Evolutionary conservation across 2,797 vertebrate genomes (phyloP), one percentile per base, ranked within the genome.

Genomic region (Lepus oiostolus): DNA sequence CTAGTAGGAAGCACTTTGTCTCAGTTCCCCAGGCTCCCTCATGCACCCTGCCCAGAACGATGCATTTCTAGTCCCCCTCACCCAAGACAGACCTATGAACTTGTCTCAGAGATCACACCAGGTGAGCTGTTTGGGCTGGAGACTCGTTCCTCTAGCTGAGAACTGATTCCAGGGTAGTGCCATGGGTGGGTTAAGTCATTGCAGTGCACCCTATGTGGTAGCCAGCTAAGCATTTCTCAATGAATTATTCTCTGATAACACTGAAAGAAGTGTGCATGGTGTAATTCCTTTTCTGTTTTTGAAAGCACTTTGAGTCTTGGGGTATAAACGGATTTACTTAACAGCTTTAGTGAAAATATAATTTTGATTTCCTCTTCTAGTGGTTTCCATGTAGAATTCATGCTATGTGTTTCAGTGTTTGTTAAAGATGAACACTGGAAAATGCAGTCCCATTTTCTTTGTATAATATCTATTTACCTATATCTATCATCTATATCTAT

Each of bases 281-380:
- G 6, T 62, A 54, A 47, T 80, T 90, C n/a, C 28, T 30, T 81
- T 50, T 82, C 28, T 89, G 38, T 72, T 38, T 35, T 26, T 81
- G 28, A 74, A 38, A 1, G 35, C 35, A 72, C 85, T 38, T 30
- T 62, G 70, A 84, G 28, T 7, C 60, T 83, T 8, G 7, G 65
- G 9, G 8, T 52, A 50, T 30, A 88, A 60, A 63, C 70, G 63
- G 22, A 52, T 60, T 52, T 90, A 12, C 38, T 60, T 76, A 30
- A 4, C 5, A 35, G 28, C 19, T 87, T n/a, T 60, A 30, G 28
- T 87, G 16, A 17, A 30, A 79, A 54, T 93, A 77, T 19, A n/a
- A 65, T 84, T 92, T 75, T 92, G 1, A 81, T 52, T 90, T 90
- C 52, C 47, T 95, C 62, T 30, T 84, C 63, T 79, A 22, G 19